Evolutionary conservation across 1,140 invertebrate genomes (phyloP).

Genomic region (Papilio polytes): DNA sequence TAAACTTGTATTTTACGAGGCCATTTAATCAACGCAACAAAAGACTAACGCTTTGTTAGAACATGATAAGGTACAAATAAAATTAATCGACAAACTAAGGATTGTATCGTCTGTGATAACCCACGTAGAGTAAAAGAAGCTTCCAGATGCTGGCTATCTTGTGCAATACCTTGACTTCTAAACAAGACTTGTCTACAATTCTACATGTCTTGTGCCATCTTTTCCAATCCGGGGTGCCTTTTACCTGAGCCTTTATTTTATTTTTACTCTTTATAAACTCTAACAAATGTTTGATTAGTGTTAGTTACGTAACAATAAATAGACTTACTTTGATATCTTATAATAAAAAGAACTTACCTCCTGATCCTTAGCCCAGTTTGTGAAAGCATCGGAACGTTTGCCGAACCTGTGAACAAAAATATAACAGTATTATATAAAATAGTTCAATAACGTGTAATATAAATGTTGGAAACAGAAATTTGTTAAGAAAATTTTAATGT

Average conservation of each 20-base stretch:
- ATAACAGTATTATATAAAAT: constrained; percentile 17
- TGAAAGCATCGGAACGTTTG: constrained; percentile 71
- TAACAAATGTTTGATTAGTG: neutral
- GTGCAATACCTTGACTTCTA: no score
- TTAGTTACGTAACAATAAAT: neutral
- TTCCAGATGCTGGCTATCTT: no score
- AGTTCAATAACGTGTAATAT: no score
- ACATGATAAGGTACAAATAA: neutral
- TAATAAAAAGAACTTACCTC: constrained; percentile 59
- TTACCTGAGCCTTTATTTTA: no score
- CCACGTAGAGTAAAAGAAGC: no score
- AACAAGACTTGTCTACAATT: no score
- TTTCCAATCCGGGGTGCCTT: no score
- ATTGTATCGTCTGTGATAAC: no score
- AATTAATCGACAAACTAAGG: neutral
- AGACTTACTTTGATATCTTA: constrained; percentile 6
- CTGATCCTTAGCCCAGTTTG: constrained; percentile 76
- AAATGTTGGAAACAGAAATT: no score
- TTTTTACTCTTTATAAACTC: no score
- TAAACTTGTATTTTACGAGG: neutral
- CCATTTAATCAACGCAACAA: constrained; percentile 24
- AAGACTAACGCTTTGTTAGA: constrained; percentile 1
- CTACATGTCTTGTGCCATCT: no score
- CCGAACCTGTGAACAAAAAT: constrained; percentile 69
- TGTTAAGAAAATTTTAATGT: no score